Percentiles rank a stretch among this genome's conserved stretches.
Conservation (phyloP, 2,113 vertebrate genomes). For the Sakesphorus luctuosus region DNA sequence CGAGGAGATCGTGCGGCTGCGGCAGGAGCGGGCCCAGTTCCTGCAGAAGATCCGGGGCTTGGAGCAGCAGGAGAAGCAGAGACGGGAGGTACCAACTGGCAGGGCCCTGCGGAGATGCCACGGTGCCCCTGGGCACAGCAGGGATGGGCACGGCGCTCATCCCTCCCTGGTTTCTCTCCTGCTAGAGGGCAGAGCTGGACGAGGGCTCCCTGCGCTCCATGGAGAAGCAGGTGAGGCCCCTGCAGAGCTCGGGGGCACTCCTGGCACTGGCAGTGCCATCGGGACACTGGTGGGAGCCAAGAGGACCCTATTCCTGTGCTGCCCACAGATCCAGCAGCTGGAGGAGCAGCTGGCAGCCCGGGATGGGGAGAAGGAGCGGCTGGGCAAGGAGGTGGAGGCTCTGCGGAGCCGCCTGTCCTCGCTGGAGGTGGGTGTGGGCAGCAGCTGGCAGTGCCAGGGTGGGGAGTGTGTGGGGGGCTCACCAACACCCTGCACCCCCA, state of each 20-base stretch:
- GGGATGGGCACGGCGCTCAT: background rate
- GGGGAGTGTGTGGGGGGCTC: background rate
- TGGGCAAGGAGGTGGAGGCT: conserved; percentile 81
- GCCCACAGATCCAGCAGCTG: conserved; percentile 80
- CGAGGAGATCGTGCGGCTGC: conserved; percentile 89
- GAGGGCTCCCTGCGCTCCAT: conserved; percentile 70
- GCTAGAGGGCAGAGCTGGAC: conserved; percentile 50
- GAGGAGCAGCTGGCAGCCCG: conserved; percentile 75
- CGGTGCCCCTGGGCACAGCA: rapidly evolving
- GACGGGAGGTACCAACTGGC: conserved; percentile 54
- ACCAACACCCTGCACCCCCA: background rate
- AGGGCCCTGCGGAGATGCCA: background rate
- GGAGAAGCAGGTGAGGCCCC: conserved; percentile 71
- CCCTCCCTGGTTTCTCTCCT: background rate
- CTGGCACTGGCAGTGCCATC: background rate
- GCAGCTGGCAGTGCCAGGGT: background rate
- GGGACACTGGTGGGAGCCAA: background rate
- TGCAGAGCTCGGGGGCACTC: background rate
- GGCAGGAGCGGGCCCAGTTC: conserved; percentile 88
- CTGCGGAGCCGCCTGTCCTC: conserved; percentile 77
- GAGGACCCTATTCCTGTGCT: rapidly evolving
- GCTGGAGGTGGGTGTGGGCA: conserved; percentile 68
- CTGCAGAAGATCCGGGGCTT: conserved; percentile 90
- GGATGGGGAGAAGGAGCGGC: conserved; percentile 83
- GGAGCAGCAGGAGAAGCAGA: conserved; percentile 85